These are phyloP conservation scores for Strigamia maritima DNA, from an alignment of 2,888 invertebrate species.

Conservation along the genomic window DNA sequence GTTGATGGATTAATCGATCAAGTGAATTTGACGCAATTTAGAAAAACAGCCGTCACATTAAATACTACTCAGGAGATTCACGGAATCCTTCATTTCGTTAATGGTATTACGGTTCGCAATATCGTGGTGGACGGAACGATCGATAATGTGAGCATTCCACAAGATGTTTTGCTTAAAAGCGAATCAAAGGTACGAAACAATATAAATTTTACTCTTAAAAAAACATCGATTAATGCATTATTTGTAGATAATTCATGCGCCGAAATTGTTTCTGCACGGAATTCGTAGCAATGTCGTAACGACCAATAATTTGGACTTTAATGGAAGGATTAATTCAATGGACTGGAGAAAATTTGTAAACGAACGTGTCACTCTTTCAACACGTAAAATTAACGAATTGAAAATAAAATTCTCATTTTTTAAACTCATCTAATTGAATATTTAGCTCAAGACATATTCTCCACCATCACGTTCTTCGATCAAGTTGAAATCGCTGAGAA, in stretches of 20 bases:
- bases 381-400: neutral
- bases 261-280: conserved; percentile 1
- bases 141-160: neutral
- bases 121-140: neutral
- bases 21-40: conserved; percentile 9
- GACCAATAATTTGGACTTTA: neutral
- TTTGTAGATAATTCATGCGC: neutral
- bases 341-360: neutral
- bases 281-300: neutral
- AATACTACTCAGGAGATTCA: neutral
- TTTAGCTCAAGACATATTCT: neutral
- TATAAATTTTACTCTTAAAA: neutral
- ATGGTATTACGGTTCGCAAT: neutral
- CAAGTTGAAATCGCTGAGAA: neutral
- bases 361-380: conserved; percentile 1
- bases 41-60: neutral
- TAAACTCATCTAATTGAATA: neutral
- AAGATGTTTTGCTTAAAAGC: neutral
- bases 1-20: neutral
- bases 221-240: neutral
- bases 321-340: neutral
- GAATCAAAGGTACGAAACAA: neutral
- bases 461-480: neutral
- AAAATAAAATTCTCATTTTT: too few relatives aligned
- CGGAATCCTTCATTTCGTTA: neutral